phyloP scores from a whole-genome alignment of 2,113 vertebrate species.

The Corynorhinus townsendii region DNA sequence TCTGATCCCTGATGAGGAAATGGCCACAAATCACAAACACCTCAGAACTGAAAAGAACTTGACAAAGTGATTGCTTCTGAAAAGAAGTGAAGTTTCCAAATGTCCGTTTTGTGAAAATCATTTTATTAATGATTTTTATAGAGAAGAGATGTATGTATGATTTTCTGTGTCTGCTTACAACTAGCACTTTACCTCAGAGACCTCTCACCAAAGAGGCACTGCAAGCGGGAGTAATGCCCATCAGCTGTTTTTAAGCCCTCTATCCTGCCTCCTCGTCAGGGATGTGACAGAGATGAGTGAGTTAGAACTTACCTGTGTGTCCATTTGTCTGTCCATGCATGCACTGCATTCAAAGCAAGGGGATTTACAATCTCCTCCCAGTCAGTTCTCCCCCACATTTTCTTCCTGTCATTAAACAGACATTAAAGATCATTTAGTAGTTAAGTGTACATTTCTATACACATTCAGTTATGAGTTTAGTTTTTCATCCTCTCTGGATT shows the following conservation, averaged over 20 bases:
- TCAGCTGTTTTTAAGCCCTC: not conserved
- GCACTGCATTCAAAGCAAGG: not conserved
- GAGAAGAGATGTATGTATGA: not conserved
- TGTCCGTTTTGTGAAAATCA: not conserved
- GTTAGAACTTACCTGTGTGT: rapidly evolving
- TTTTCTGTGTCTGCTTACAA: not conserved
- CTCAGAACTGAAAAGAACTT: not conserved
- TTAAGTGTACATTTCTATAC: too few relatives aligned
- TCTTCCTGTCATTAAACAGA: not conserved
- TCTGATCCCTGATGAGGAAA: rapidly evolving
- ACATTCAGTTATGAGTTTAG: not conserved
- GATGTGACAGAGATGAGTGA: not conserved
- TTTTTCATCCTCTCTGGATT: not conserved
- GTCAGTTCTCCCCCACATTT: rapidly evolving
- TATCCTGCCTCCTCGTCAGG: not conserved
- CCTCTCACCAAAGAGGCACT: not conserved
- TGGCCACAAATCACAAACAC: not conserved
- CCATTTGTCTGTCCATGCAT: not conserved
- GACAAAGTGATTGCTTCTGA: not conserved
- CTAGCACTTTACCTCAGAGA: not conserved
- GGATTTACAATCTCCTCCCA: not conserved
- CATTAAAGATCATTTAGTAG: not conserved
- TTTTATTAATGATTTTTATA: not conserved
- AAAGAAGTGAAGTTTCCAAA: not conserved
- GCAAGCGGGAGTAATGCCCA: rapidly evolving